Base-by-base conservation (phyloP, 2,113 vertebrate genomes). In the Eretmochelys imbricata region DNA sequence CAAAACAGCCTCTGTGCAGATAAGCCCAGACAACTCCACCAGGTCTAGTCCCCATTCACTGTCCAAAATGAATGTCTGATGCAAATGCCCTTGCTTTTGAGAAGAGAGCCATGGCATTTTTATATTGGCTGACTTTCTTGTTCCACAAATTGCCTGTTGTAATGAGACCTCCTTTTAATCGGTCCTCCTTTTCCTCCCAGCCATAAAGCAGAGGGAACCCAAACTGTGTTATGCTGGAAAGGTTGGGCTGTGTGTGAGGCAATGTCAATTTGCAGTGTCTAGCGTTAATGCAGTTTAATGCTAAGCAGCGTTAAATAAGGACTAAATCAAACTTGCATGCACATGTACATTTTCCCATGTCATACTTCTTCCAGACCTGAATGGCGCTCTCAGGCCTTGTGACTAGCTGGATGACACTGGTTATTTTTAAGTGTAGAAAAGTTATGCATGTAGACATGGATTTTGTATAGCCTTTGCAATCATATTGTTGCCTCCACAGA, bases 341-440 rank as follows among this genome's bases (percentile, higher is more conserved):
- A 12, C 25, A 42, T 4, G 0, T 69, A 7, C 24, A 0, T 1
- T 6, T 0, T 6, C 0, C 42, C 0, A 0, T 2, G 7, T 11
- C 6, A 1, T 1, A 0, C 1, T 0, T 25, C 42, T 48, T 10
- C 90, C 27, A 49, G n/a, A 16, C 51, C 48, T 19, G 1, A 19
- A n/a, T 1, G 8, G 65, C n/a, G 46, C 55, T 65, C 0, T 0
- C 0, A 17, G 50, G 65, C 35, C 80, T 10, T 1, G 49, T 0
- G 0, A 20, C 4, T 72, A 10, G 9, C 65, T 38, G 17, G 17
- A n/a, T 22, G n/a, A 38, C 7, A 19, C 19, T 0, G 0, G 9
- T 88, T 46, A 1, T 19, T 38, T 38, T 22, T 6, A 31, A 54
- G 38, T 0, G 14, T n/a, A 0, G 0, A 13, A 5, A 82, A 54